Conservation (phyloP, 2,888 invertebrate genomes). For the Lochmaea capreae region DNA sequence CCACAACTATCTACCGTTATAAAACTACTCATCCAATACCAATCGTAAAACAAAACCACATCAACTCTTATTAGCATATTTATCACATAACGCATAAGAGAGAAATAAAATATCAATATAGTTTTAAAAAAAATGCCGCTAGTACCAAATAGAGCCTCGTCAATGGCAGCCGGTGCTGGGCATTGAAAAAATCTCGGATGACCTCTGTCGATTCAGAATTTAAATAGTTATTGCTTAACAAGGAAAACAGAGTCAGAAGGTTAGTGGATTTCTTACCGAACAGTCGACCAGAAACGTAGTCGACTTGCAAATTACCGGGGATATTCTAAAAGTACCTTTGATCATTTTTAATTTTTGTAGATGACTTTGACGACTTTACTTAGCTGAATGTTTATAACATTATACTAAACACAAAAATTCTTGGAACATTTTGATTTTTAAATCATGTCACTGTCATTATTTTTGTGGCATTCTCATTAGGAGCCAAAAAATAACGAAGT, state of each 20-base stretch:
- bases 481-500: too few species aligned
- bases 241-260: slow-evolving; percentile 60
- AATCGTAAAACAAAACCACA: slow-evolving; percentile 20
- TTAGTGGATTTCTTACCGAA: slow-evolving; percentile 57
- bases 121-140: slow-evolving; percentile 32
- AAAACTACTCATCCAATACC: slow-evolving; percentile 31
- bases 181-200: slow-evolving; percentile 57
- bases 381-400: too few species aligned
- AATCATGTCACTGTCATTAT: too few species aligned
- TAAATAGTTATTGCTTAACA: slow-evolving; percentile 57
- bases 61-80: slow-evolving; percentile 25
- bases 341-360: not conserved
- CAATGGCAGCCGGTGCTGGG: slow-evolving; percentile 59
- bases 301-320: slow-evolving; percentile 18
- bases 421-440: too few species aligned
- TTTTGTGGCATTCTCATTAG: too few species aligned
- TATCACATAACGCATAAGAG: slow-evolving; percentile 15
- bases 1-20: slow-evolving; percentile 25
- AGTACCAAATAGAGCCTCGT: slow-evolving; percentile 55
- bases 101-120: slow-evolving; percentile 26
- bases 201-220: slow-evolving; percentile 59
- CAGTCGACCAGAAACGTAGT: slow-evolving; percentile 47
- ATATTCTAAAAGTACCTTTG: not conserved
- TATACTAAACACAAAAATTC: too few species aligned
- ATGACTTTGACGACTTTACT: too few species aligned